Conservation (phyloP, 2,888 invertebrate species). For the Rhagophthalmus giganteus region DNA sequence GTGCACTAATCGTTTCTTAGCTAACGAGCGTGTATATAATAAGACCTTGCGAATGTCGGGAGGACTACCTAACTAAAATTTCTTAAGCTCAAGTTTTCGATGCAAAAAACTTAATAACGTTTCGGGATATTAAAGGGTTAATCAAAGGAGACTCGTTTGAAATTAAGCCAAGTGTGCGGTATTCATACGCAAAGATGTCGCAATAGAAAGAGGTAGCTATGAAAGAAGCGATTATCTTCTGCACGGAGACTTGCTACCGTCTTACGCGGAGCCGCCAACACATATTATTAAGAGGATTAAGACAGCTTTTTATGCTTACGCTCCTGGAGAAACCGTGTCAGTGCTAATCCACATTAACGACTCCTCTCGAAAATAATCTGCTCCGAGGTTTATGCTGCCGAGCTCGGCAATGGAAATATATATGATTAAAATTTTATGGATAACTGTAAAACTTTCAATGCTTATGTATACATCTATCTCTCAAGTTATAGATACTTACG, state of each 20-base stretch:
- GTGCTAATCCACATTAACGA: constrained; percentile 31
- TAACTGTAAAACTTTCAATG: constrained; percentile 30
- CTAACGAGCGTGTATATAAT: no score
- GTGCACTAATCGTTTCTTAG: no score
- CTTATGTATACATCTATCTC: constrained; percentile 22
- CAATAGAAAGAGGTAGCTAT: constrained; percentile 20
- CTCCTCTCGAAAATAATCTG: constrained; percentile 32
- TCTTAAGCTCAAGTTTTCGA: background rate
- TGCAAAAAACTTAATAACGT: background rate
- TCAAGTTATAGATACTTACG: background rate
- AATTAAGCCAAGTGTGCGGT: constrained; percentile 27
- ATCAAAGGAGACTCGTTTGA: constrained; percentile 26
- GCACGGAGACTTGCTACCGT: constrained; percentile 28
- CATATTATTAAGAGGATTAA: constrained; percentile 33
- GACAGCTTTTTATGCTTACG: constrained; percentile 31
- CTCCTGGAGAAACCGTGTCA: constrained; percentile 30
- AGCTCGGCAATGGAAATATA: constrained; percentile 23
- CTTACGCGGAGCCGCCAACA: constrained; percentile 31
- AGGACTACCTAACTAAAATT: background rate
- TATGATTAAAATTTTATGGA: constrained; percentile 31
- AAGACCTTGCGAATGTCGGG: background rate
- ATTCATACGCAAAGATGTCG: constrained; percentile 26
- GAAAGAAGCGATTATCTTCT: constrained; percentile 30
- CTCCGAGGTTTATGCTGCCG: constrained; percentile 26
- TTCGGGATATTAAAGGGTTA: constrained; percentile 6